These are phyloP conservation scores for Luperina testacea DNA, from an alignment of 2,888 invertebrate genomes.

Conservation along the genomic window DNA sequence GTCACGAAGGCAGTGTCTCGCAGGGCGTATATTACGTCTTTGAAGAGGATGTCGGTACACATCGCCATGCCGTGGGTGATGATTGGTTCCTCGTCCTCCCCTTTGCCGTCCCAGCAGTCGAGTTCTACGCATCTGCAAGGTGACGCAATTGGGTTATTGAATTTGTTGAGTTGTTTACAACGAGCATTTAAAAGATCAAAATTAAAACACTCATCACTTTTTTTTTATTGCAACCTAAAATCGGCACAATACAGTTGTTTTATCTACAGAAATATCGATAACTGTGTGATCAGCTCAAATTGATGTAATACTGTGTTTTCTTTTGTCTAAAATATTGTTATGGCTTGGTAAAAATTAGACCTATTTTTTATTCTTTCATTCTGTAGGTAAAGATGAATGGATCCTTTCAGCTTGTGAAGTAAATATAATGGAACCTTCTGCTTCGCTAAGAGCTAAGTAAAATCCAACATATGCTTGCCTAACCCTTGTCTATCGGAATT, in stretches of 20 bases:
- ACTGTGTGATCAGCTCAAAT: neutral
- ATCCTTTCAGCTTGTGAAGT: neutral
- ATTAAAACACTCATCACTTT: neutral
- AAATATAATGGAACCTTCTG: neutral
- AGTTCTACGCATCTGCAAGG: slow-evolving; percentile 96
- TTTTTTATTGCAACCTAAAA: neutral
- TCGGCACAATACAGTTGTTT: no score
- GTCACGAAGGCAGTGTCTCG: slow-evolving; percentile 99
- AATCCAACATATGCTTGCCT: neutral
- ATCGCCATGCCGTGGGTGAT: slow-evolving; percentile 99
- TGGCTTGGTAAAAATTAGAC: neutral
- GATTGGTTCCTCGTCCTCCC: slow-evolving; percentile 99
- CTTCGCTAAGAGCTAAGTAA: neutral
- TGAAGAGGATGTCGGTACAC: slow-evolving; percentile 99
- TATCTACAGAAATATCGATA: neutral
- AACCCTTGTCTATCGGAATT: neutral
- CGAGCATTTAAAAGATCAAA: neutral
- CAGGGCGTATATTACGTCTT: slow-evolving; percentile 99
- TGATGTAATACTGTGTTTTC: neutral
- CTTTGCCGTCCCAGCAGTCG: slow-evolving; percentile 99
- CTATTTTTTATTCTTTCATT: neutral
- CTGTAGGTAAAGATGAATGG: neutral
- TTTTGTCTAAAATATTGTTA: neutral
- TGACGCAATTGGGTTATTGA: no score
- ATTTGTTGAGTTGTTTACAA: neutral